Base-by-base conservation (phyloP, 2,797 vertebrate species). In the Galago senegalensis region DNA sequence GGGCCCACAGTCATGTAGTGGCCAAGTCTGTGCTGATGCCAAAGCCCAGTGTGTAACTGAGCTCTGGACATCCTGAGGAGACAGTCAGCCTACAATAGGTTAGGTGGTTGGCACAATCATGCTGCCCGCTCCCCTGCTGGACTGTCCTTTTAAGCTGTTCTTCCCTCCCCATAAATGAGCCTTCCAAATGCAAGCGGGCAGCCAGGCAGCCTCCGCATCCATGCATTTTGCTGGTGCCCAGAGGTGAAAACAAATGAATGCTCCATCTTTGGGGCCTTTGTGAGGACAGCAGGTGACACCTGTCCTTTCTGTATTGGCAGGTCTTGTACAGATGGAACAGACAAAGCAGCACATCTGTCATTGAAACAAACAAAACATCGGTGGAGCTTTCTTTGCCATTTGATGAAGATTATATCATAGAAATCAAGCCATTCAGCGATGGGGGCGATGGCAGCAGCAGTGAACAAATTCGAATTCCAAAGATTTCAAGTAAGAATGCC, bases 371-470 rank as follows among this genome's bases (percentile, higher is more conserved):
- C 67, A 99, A 98, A 80, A 99, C 99, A 34, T 99, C 99, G 0
- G 99, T 99, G 97, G 99, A 99, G 98, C 99, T 99, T 4, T 99
- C 99, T 0, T 96, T 99, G 95, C 99, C 99, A 14, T 98, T 99
- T 0, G 99, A 99, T 4, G 99, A 99, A 98, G 99, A 99, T 97
- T 99, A 99, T 87, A 99, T 99, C 96, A 98, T 99, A 77, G 99
- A 99, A 98, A 99, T 99, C 94, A 99, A 99, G 96, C 99, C 99
- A 1, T 99, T 99, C 96, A 99, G 99, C 13, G 99, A 99, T 40
- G 99, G 99, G 67, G 99, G 99, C 0, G 99, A 99, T 0, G 99
- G 99, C 96, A 99, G 99, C 98, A 99, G 99, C 97, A 99, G 99
- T 80, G 98, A 99, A 91, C 99, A 99, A 95, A 99, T 99, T 98